Evolutionary conservation across 2,888 invertebrate genomes (phyloP).

Genomic region (Pollenia angustigena): DNA sequence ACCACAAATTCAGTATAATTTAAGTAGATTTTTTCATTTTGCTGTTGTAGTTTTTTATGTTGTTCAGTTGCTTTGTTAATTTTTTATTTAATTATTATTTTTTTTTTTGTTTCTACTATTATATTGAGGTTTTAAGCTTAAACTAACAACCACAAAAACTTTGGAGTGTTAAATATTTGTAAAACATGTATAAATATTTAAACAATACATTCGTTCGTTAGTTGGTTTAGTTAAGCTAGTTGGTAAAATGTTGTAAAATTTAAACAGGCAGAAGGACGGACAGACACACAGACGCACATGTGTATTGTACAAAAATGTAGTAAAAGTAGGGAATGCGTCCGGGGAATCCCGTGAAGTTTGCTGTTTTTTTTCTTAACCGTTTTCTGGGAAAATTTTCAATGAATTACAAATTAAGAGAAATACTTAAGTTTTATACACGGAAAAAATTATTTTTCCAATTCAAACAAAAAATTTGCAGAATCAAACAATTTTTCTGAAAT

Average conservation of each 20-base stretch:
- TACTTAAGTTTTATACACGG: no score
- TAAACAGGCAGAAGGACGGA: slow-evolving; percentile 9
- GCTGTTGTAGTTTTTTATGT: slow-evolving; percentile 5
- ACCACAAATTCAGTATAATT: slow-evolving; percentile 20
- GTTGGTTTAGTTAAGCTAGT: background rate
- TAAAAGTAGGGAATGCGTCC: no score
- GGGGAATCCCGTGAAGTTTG: no score
- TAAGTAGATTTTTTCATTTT: slow-evolving; percentile 25
- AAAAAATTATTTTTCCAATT: no score
- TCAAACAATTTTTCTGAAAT: no score
- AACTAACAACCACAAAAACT: slow-evolving; percentile 61
- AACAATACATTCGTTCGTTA: slow-evolving; percentile 32
- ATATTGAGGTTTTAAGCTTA: slow-evolving; percentile 49
- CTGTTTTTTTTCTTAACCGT: no score
- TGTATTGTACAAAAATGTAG: no score
- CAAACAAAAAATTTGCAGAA: no score
- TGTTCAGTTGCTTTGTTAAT: slow-evolving; percentile 27
- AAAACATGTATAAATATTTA: slow-evolving; percentile 62
- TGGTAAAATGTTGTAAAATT: slow-evolving; percentile 4
- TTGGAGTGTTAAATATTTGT: slow-evolving; percentile 63
- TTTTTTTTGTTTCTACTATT: slow-evolving; percentile 17
- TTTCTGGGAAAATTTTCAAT: no score
- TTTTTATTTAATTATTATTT: slow-evolving; percentile 42
- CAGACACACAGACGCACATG: background rate
- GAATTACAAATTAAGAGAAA: no score